Base-by-base conservation (phyloP, 2,797 vertebrate species). In the Brotula barbata region DNA sequence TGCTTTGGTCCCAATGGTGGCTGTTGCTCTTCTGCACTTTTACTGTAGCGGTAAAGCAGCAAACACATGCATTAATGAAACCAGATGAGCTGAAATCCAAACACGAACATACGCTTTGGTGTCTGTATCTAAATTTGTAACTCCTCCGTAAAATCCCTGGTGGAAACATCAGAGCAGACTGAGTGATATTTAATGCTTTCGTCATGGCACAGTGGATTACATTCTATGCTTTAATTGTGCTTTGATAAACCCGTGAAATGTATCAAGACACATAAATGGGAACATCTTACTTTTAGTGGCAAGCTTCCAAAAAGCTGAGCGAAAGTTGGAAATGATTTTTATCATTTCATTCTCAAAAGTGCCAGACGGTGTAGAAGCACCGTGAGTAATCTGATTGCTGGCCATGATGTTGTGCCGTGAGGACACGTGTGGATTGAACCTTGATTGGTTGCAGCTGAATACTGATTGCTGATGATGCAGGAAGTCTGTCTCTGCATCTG, bases 1-100 rank as follows among this genome's bases (percentile, higher is more conserved):
- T 85, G 73, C 93, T 93, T 67, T 94, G 94, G 78, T 97, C 95
- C 95, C 95, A 96, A 64, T 93, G 94, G 41, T 92, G 92, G 69
- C 94, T 93, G 71, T 93, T 94, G 44, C 94, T 96, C 89, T 94
- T 97, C 89, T 98, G 95, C 64, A 96, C 92, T 85, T 94, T 97
- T 62, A 96, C 96, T 99, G 89, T 73, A 83, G 43, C 31, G 50
- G 52, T 9, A 78, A 58, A 20, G 42, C 77, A 16, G 42, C 15
- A 82, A 72, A 64, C 25, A 58, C 39, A 73, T 43, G 16, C 14
- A 47, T 69, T 53, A 64, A 59, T 40, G 25, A 7, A 71, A 65
- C 13, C 50, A 49, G 40, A 36, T 44, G 16, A 31, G 3, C 40
- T 62, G 64, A 58, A 73, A 46, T 62, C 46, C 22, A 36, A 58